Percentiles rank a stretch among this genome's conserved stretches.
Evolutionary conservation across 2,797 vertebrate species (phyloP).

Genomic region (Nannoperca australis): DNA sequence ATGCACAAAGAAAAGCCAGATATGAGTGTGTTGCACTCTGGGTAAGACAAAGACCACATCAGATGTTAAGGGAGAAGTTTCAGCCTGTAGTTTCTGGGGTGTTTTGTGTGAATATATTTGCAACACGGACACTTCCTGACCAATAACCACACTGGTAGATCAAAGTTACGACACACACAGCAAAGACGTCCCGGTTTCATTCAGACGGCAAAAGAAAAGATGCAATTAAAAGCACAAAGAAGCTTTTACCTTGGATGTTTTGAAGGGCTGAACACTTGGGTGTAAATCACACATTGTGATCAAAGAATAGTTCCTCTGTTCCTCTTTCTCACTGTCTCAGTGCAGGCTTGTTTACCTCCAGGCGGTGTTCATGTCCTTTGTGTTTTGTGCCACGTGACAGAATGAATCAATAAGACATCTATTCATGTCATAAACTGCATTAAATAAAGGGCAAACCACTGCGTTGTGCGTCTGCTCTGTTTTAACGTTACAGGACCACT

Average conservation of each 20-base stretch:
- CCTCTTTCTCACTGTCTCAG: slow-evolving; percentile 13
- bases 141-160: background rate
- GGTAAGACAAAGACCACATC: background rate
- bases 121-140: background rate
- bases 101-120: background rate
- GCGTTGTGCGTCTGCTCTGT: slow-evolving; percentile 13
- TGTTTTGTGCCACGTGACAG: slow-evolving; percentile 32
- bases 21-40: too few relatives aligned
- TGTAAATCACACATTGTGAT: slow-evolving; percentile 37
- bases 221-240: slow-evolving; percentile 43
- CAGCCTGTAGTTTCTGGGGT: background rate
- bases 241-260: slow-evolving; percentile 58
- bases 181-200: slow-evolving; percentile 28
- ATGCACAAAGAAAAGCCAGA: too few relatives aligned
- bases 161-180: slow-evolving; percentile 11
- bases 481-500: slow-evolving; percentile 26
- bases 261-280: slow-evolving; percentile 16
- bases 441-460: slow-evolving; percentile 26
- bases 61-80: background rate
- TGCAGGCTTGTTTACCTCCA: slow-evolving; percentile 26
- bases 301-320: slow-evolving; percentile 30
- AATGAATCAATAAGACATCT: slow-evolving; percentile 21
- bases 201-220: slow-evolving; percentile 45
- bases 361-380: slow-evolving; percentile 3
- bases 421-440: slow-evolving; percentile 18